These are phyloP conservation scores for Pan paniscus DNA, from an alignment of 2,113 vertebrate genomes.

Conservation along the genomic window DNA sequence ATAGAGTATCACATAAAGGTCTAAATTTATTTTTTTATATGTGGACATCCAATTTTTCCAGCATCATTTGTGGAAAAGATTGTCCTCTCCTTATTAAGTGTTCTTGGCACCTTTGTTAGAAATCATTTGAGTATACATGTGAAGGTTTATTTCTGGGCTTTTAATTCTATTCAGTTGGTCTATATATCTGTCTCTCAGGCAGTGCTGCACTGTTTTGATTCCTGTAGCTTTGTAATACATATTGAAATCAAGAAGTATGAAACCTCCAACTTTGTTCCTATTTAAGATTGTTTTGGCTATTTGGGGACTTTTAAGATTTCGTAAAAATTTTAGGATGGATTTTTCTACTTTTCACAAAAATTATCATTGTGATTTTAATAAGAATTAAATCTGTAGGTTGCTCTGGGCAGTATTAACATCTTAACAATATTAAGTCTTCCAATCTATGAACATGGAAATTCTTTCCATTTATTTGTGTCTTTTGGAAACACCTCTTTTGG, in stretches of 20 bases:
- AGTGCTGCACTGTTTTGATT: neutral
- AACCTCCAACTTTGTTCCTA: neutral
- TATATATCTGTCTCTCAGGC: neutral
- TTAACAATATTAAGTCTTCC: neutral
- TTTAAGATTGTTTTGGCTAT: neutral
- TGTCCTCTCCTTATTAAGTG: neutral
- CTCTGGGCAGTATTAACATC: neutral
- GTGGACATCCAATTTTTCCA: neutral
- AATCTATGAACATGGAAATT: neutral
- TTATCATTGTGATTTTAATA: neutral
- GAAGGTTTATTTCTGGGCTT: neutral
- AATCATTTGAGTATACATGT: neutral
- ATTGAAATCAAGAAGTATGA: neutral
- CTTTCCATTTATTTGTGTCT: conserved; percentile 5
- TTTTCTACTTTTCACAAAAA: neutral
- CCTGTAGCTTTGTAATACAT: neutral
- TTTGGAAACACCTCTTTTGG: conserved; percentile 6
- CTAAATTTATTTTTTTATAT: neutral
- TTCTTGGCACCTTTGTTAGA: neutral
- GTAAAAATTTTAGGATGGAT: neutral
- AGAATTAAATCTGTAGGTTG: neutral
- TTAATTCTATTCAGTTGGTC: neutral
- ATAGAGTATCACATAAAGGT: neutral
- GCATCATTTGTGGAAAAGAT: neutral
- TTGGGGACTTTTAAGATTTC: neutral